Evolutionary conservation across 2,113 vertebrate species (phyloP).

Genomic region (Hydropotes inermis): DNA sequence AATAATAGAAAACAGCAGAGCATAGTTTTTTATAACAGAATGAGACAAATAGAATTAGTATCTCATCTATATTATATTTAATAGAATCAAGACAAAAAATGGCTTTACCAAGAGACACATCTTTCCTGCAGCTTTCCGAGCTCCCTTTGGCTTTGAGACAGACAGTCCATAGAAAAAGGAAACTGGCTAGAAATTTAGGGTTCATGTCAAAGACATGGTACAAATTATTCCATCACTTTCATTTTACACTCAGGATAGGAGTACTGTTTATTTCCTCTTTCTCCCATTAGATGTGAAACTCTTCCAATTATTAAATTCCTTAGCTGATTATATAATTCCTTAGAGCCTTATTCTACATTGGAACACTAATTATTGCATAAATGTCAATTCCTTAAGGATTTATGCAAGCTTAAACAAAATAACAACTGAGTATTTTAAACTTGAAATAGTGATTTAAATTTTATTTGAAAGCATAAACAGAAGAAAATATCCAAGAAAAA

Average conservation of each 20-base stretch:
- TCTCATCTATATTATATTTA: background rate
- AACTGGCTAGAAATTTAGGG: background rate
- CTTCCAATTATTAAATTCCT: slow-evolving; percentile 58
- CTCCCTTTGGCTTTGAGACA: background rate
- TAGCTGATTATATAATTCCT: slow-evolving; percentile 19
- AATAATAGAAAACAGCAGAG: background rate
- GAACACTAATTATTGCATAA: slow-evolving; percentile 61
- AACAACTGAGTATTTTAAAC: background rate
- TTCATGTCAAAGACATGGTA: background rate
- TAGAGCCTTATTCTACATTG: slow-evolving; percentile 28
- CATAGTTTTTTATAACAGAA: background rate
- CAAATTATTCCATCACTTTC: slow-evolving; percentile 19
- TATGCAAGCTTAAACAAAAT: background rate
- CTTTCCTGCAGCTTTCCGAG: background rate
- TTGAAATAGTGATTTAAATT: background rate
- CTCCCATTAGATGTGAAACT: background rate
- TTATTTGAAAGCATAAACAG: background rate
- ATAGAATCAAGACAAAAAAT: background rate
- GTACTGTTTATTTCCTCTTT: slow-evolving; percentile 19
- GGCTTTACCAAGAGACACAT: background rate
- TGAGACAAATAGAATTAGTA: background rate
- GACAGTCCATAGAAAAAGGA: background rate
- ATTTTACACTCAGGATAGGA: slow-evolving; percentile 14
- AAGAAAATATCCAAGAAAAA: background rate
- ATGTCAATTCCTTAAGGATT: slow-evolving; percentile 48